Evolutionary conservation across 2,888 invertebrate genomes (phyloP), one percentile per base, ranked within the genome.

Genomic region (Pterostichus madidus): DNA sequence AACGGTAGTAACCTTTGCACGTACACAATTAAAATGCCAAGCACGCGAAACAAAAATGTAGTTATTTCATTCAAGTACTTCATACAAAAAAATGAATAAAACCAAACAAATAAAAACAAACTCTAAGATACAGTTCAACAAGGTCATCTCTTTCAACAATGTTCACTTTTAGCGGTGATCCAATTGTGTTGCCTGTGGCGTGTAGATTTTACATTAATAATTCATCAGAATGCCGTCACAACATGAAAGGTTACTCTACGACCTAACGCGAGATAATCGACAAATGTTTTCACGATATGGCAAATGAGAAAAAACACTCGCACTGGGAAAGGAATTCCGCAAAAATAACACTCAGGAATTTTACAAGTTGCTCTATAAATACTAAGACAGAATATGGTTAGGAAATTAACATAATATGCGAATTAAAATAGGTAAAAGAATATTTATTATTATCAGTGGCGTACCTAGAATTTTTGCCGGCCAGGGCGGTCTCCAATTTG

Each of bases 191-290:
- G 13, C 59, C n/a, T 11, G 13, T 32, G 13, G 64, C 64, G 35
- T 64, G 64, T 64, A n/a, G 64, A 64, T 31, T 59, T 59, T 8
- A 35, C 32, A 64, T 64, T 64, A 64, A 64, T 64, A 39, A 64
- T 64, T 64, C 64, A 64, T 64, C 32, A 35, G n/a, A 8, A 13
- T 64, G 64, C 35, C 64, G 64, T 64, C 64, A 64, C 31, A 35
- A 13, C 35, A 13, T 13, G 35, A 64, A 64, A 64, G 35, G 64
- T 64, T 64, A 64, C 64, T n/a, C 13, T 4, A 13, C 64, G 64
- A 39, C 64, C 64, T 64, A 64, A 31, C n/a, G 49, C 64, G 13
- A 49, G 49, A 49, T 49, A 64, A 39, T 13, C 64, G 35, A 64
- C 64, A 64, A 64, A 49, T 13, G 49, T 39, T 39, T 13, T 49